Base-by-base conservation (phyloP, 2,888 invertebrate species). In the Cephus sareptanus region DNA sequence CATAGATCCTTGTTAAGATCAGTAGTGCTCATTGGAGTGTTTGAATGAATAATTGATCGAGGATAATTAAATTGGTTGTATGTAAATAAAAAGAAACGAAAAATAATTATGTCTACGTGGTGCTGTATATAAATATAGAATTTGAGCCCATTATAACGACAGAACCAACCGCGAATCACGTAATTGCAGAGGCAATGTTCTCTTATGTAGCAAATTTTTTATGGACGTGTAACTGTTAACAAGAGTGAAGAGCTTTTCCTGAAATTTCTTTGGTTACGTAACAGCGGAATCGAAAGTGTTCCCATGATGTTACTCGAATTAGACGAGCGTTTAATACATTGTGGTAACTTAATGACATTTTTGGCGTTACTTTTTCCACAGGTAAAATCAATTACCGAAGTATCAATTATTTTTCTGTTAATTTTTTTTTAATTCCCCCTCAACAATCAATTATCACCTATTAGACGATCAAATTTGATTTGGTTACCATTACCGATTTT, bases 241-340 rank as follows among this genome's bases (percentile, higher is more conserved):
- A 56, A 56, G 56, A 56, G 9, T 56, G 56, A 56, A 9, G 35
- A 74, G 74, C 74, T 74, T 74, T 74, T 74, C 74, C 74, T 74
- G 34, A 37, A 74, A 34, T 23, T 74, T 74, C 74, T 74, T 74
- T 34, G 74, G 3, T 74, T 74, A 74, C 12, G 30, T 74, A 74
- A 35, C 11, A 6, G 3, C 74, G 4, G 30, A 34, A 35, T 35
- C 37, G 74, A 74, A 74, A 74, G 37, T 37, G 2, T 74, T 30
- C n/a, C 74, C 31, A 23, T 31, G 13, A 23, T 71, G 34, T 30
- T 71, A 56, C 23, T 56, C 23, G 23, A 56, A 56, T 56, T 23
- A 0, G 9, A 56, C 9, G 23, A 56, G 56, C 56, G 56, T 23
- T 56, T 56, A 56, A 56, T 56, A 23, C 56, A 56, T 56, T 56